Base-by-base conservation (phyloP, 2,888 invertebrate genomes). In the Mesochorus sp. region DNA sequence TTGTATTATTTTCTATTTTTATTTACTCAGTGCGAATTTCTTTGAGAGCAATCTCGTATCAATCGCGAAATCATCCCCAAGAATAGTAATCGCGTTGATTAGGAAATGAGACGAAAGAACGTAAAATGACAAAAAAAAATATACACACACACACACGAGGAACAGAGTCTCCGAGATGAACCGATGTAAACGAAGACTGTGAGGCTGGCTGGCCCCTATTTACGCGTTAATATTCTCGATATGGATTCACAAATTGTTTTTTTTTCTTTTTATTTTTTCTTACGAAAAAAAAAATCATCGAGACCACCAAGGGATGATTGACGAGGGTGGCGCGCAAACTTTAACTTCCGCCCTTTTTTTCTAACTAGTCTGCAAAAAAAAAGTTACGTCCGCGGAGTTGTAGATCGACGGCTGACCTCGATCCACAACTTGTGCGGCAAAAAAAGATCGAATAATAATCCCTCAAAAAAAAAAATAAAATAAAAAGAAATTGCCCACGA, bases 1-100 rank as follows among this genome's bases (percentile, higher is more conserved):
- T 79, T 70, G 61, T 81, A 71, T 70, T 81, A 81, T 80, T 84
- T 80, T 84, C 79, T 76, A 76, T 81, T 82, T 81, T 85, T 83
- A 83, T 83, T 77, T 81, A 82, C 72, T 80, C 79, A 80, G 68
- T 82, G 77, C 79, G 80, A 81, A 80, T 78, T 71, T 67, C 80
- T 81, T 61, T 17, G 42, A 42, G 37, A 66, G 24, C 59, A 76
- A 14, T 39, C 47, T 67, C 67, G 67, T 55, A 67, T 44, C 61
- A 31, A 67, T 67, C 67, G 73, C 72, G 37, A 12, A n/a, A n/a
- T n/a, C n/a, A n/a, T n/a, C n/a, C 31, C 49, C 44, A 57, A 72
- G 17, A 47, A 44, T 19, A 61, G 19, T 34, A 39, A 57, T 66
- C n/a, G n/a, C 49, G 64, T 59, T 74, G 26, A 53, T 68, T 53